phyloP scores from a whole-genome alignment of 2,113 vertebrate species.

The Meriones unguiculatus region DNA sequence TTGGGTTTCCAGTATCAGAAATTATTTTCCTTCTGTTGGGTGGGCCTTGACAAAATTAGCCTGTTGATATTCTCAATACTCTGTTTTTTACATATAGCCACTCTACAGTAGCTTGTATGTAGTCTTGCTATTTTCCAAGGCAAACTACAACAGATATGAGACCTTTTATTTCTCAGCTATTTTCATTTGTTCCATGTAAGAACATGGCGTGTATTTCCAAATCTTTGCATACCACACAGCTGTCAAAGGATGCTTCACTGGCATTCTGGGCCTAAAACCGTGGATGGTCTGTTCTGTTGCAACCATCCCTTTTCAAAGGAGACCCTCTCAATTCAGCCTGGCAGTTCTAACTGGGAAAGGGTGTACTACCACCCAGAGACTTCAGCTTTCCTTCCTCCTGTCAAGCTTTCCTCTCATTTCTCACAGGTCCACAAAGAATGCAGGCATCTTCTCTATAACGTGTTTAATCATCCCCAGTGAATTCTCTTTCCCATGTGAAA shows the following conservation, averaged over 20 bases:
- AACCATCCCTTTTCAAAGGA: not conserved
- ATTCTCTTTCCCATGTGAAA: not conserved
- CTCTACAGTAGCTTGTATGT: not conserved
- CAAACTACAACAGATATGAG: not conserved
- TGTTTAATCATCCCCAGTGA: not conserved
- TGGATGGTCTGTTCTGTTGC: not conserved
- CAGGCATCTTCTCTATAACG: not conserved
- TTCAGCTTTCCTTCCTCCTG: not conserved
- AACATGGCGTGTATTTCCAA: not conserved
- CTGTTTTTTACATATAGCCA: not conserved
- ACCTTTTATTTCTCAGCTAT: not conserved
- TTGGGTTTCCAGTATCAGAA: not conserved
- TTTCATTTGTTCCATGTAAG: not conserved
- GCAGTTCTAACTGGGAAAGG: not conserved
- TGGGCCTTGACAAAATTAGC: not conserved
- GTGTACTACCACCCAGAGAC: not conserved
- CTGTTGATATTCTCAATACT: not conserved
- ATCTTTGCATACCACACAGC: not conserved
- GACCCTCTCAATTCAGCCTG: not conserved
- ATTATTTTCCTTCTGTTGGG: not conserved
- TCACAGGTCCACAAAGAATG: not conserved
- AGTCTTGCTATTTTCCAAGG: not conserved
- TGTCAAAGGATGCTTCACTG: not conserved
- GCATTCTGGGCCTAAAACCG: not conserved
- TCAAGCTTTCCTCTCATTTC: not conserved